Evolutionary conservation across 1,140 invertebrate genomes (phyloP), one percentile per base, ranked within the genome.

Genomic region (Holcopasites calliopsidis): DNA sequence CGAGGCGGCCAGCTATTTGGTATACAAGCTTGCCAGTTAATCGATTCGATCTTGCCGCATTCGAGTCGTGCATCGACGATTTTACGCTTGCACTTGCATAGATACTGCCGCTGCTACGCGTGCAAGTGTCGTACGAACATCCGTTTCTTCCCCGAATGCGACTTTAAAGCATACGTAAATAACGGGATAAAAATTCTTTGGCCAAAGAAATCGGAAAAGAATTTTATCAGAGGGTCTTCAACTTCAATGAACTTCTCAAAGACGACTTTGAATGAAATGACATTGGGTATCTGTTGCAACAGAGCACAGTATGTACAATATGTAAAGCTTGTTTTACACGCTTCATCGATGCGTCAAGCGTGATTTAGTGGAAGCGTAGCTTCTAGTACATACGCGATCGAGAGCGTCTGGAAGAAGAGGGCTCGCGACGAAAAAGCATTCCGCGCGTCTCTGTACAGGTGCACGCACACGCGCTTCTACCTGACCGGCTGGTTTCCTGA

Each of bases 311-410:
- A n/a, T n/a, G n/a, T n/a, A n/a, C n/a, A n/a, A n/a, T n/a, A n/a
- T n/a, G n/a, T n/a, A n/a, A n/a, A n/a, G n/a, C 13, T 40, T 18
- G 68, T 80, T 83, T 81, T 76, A 79, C 70, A 40, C 23, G 52
- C 61, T 86, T 82, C 78, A 76, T 83, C 79, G 85, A 81, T 75
- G 73, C 80, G 66, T 52, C 42, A 55, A 4, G 62, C 33, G 68
- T 81, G 85, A 83, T 86, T 86, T 85, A 86, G 76, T 76, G 74
- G 54, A 62, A 83, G 76, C 47, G 70, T 47, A 66, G 65, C 80
- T 79, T 82, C 76, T 84, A 70, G 82, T 62, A 68, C 54, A 31
- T 38, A 18, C 50, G 54, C 50, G 50, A 31, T 47, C 35, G 13
- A 26, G 18, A n/a, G n/a, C n/a, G n/a, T n/a, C n/a, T n/a, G n/a